These are phyloP conservation scores for Micrasema minimum DNA, from an alignment of 1,140 invertebrate genomes.

Conservation along the genomic window DNA sequence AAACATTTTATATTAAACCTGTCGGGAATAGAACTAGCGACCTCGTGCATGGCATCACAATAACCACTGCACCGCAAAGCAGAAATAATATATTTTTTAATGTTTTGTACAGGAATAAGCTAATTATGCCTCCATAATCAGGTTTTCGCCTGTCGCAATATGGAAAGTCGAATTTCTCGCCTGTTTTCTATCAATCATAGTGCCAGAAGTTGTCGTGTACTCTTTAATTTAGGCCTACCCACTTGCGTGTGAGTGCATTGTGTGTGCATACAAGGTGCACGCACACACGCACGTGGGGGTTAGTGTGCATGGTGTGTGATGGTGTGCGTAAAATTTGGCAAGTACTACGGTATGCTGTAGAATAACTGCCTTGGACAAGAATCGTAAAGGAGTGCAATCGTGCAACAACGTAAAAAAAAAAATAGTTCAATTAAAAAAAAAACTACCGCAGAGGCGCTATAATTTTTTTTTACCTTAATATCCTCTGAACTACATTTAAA, in stretches of 20 bases:
- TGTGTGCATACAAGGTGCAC: conserved; percentile 36
- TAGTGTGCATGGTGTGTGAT: conserved; percentile 3
- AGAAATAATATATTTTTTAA: neutral
- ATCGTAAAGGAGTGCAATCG: conserved; percentile 15
- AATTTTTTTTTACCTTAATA: no score
- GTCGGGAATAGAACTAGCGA: no score
- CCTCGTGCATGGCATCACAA: no score
- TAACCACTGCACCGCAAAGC: no score
- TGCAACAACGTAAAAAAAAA: conserved; percentile 1
- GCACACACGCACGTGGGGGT: conserved; percentile 11
- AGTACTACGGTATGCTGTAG: conserved; percentile 50
- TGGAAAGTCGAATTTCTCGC: neutral
- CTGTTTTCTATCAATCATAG: conserved; percentile 16
- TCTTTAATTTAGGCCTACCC: conserved; percentile 28
- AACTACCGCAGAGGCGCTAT: no score
- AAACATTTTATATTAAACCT: no score
- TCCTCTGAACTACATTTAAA: no score
- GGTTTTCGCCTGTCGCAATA: neutral
- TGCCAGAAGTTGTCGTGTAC: neutral
- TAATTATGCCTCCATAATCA: neutral
- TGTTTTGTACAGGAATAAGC: neutral
- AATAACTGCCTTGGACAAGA: conserved; percentile 35
- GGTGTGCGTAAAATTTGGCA: conserved; percentile 50
- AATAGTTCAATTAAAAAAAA: no score
- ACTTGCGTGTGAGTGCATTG: conserved; percentile 32